These are phyloP conservation scores for Crax fasciolata DNA, from an alignment of 2,797 vertebrate genomes.

Conservation along the genomic window DNA sequence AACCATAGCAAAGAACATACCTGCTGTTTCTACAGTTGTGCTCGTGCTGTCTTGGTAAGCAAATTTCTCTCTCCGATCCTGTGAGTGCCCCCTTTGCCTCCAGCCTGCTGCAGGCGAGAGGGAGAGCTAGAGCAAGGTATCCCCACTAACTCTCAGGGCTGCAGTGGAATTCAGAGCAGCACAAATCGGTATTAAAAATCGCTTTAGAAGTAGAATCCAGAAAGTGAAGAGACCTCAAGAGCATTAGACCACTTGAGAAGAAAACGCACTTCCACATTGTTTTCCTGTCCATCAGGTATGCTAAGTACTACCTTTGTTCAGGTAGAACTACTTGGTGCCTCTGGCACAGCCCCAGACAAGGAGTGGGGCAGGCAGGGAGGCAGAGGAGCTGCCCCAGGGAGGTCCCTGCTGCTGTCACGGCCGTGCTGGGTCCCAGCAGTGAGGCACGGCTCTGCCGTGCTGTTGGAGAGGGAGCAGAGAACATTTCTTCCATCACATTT, in stretches of 20 bases:
- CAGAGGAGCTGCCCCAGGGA: background rate
- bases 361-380: fast-evolving
- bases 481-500: background rate
- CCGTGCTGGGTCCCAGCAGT: background rate
- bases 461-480: background rate
- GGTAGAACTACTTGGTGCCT: background rate
- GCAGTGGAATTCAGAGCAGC: background rate
- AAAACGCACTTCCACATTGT: background rate
- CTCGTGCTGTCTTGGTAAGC: background rate
- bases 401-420: background rate
- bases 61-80: background rate
- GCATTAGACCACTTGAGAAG: no score
- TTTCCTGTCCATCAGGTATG: background rate
- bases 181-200: background rate
- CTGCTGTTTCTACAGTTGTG: background rate
- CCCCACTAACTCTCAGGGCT: background rate
- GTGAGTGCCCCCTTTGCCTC: background rate
- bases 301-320: background rate
- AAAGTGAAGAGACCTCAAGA: background rate
- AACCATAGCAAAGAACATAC: background rate
- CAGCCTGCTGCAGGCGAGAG: background rate
- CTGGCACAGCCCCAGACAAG: background rate
- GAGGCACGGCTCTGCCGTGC: background rate
- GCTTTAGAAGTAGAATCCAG: background rate
- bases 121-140: background rate